A percentile compares a stretch with the other conserved stretches of the same genome.
Conservation (phyloP, 2,113 vertebrate species). For the Mesembrinibis cayennensis region DNA sequence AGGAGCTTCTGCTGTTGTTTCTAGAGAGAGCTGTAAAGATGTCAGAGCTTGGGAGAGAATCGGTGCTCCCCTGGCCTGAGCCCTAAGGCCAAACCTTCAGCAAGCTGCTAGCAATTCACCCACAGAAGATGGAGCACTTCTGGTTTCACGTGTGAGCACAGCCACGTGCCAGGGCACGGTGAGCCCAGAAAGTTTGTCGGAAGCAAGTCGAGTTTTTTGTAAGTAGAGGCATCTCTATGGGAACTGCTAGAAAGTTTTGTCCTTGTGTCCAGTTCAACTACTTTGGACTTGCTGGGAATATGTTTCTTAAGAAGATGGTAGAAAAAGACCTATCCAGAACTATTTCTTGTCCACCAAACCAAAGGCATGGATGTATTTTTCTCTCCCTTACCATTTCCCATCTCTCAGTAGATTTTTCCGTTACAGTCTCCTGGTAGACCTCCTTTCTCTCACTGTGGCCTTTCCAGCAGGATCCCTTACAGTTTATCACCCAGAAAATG, state of each 20-base stretch:
- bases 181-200: not conserved
- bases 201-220: not conserved
- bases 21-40: not conserved
- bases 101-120: not conserved
- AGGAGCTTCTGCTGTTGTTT: not conserved
- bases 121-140: not conserved
- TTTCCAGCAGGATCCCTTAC: not conserved
- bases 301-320: not conserved
- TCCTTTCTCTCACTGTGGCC: not conserved
- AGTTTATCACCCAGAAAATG: not conserved
- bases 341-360: not conserved
- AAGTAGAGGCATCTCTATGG: not conserved
- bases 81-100: not conserved
- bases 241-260: not conserved
- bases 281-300: not conserved
- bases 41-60: not conserved
- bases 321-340: not conserved
- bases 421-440: not conserved
- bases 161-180: rapidly evolving
- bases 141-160: not conserved
- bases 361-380: not conserved
- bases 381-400: not conserved
- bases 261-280: not conserved
- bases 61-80: not conserved
- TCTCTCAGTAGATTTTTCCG: not conserved